Evolutionary conservation across 2,797 vertebrate species (phyloP), one percentile per base, ranked within the genome.

Genomic region (Siniperca scherzeri): DNA sequence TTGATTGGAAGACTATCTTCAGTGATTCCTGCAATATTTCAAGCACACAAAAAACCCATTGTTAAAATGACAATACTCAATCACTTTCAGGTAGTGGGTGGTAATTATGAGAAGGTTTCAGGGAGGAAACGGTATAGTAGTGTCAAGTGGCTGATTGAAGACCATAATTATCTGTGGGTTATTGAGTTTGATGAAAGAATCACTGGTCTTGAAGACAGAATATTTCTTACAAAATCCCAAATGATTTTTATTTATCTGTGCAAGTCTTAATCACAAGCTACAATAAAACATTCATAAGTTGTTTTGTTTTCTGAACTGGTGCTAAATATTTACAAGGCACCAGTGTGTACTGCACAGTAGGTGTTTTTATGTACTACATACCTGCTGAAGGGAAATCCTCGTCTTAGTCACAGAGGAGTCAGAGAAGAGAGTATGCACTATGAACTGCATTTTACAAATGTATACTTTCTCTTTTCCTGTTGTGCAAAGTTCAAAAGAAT

Each of bases 401-500:
- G 17, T 70, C 50, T 72, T 57, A 8, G 48, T 77, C 42, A 27
- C 73, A 70, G 55, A 61, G 69, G 42, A 70, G 74, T 66, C 22
- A 4, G 70, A 68, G 30, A 72, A 56, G 59, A 83, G 46, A 67
- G 64, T 67, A 70, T 88, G 77, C 82, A 83, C 83, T 64, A 86
- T 83, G 27, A 89, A 82, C 40, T 85, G 46, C 68, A 75, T 86
- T 91, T 89, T 82, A 81, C 78, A 90, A 74, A 88, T 89, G 80
- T 90, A 71, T 71, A 81, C 76, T 77, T 87, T 87, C 78, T 84
- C 64, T 79, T 89, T 75, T 86, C 61, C 59, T 82, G 50, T 78
- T 90, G 82, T 90, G 73, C 83, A 89, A 80, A 80, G 55, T 83
- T 87, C 62, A 82, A 91, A 89, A 64, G 33, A 90, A 90, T 90